Conservation (phyloP, 2,888 invertebrate species). For the Dioctria rufipes region DNA sequence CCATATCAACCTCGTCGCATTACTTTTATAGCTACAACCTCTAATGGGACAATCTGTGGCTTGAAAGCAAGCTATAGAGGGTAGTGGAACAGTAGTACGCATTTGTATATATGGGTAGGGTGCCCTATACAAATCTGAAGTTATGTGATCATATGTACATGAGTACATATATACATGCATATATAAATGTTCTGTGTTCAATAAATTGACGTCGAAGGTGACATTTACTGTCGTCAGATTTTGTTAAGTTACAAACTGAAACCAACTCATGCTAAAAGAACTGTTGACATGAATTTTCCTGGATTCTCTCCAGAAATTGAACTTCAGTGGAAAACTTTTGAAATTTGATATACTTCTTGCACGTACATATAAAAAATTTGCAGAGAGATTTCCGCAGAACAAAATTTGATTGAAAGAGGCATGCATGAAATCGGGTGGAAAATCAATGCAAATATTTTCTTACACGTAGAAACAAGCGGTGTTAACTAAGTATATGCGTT, state of each 20-base stretch:
- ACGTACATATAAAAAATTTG: too few relatives aligned
- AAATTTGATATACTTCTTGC: too few relatives aligned
- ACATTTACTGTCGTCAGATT: constrained; percentile 13
- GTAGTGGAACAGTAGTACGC: background rate
- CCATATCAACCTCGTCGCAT: constrained; percentile 52
- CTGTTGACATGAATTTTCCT: background rate
- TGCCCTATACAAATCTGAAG: background rate
- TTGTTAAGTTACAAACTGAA: background rate
- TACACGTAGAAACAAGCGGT: too few relatives aligned
- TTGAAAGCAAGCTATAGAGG: constrained; percentile 3
- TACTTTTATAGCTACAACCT: constrained; percentile 55
- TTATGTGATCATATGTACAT: background rate
- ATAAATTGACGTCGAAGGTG: constrained; percentile 30
- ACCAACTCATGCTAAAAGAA: background rate
- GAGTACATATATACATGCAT: background rate
- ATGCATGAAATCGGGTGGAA: too few relatives aligned
- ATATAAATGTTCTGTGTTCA: background rate
- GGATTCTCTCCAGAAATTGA: too few relatives aligned
- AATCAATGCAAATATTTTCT: too few relatives aligned
- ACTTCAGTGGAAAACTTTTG: too few relatives aligned
- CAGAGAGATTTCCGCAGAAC: too few relatives aligned
- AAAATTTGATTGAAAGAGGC: too few relatives aligned
- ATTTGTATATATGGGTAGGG: background rate
- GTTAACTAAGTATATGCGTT: too few relatives aligned
- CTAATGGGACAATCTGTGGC: constrained; percentile 45